Conservation (phyloP, 2,113 vertebrate genomes). For the Bos javanicus region DNA sequence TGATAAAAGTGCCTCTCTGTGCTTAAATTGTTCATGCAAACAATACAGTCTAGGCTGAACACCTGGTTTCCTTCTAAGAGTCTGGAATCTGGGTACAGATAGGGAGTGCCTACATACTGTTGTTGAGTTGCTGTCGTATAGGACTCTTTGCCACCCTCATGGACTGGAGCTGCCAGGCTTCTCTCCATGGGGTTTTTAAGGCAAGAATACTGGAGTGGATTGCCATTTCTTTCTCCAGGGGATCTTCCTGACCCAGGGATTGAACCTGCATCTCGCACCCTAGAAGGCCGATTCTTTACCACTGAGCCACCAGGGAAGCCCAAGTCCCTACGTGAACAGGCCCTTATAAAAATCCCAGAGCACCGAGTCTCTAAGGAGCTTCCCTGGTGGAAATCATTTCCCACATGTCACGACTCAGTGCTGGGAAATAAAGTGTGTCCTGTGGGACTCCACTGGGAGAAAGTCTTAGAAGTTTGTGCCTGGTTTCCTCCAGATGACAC, state of each 20-base stretch:
- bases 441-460: background rate
- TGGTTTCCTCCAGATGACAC: background rate
- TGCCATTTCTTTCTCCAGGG: background rate
- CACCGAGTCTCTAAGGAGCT: background rate
- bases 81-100: background rate
- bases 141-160: background rate
- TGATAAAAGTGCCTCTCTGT: background rate
- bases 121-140: background rate
- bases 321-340: background rate
- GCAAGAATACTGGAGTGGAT: background rate
- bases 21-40: background rate
- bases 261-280: background rate
- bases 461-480: background rate
- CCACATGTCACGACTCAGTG: fast-evolving
- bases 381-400: background rate
- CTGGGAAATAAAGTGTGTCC: fast-evolving
- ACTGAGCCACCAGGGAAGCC: background rate
- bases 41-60: fast-evolving
- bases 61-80: background rate
- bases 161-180: background rate
- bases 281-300: background rate
- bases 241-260: background rate
- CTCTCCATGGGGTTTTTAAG: background rate
- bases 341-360: background rate
- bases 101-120: background rate